Percentiles rank a stretch among this genome's conserved stretches.
Conservation (phyloP, 2,113 vertebrate genomes). For the Strix uralensis region DNA sequence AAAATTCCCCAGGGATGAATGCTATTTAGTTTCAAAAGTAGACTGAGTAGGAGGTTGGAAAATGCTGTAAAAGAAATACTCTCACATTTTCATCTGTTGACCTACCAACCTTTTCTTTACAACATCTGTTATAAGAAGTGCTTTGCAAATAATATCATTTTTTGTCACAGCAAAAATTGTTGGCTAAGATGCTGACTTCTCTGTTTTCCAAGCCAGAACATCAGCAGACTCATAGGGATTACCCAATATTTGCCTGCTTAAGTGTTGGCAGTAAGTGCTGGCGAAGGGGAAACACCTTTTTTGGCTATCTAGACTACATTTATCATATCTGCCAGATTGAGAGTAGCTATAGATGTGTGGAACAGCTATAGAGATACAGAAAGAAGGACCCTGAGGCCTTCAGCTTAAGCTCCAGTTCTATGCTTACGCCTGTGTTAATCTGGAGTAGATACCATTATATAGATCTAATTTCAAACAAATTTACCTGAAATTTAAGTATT, state of each 20-base stretch:
- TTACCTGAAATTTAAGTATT: background rate
- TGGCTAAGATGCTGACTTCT: background rate
- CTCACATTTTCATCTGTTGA: background rate
- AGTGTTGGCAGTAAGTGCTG: background rate
- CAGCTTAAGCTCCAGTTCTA: background rate
- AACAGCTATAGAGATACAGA: background rate
- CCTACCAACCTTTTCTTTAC: background rate
- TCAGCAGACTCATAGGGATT: background rate
- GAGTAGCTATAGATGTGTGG: background rate
- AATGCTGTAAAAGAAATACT: background rate
- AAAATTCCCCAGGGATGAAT: background rate
- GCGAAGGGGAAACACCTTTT: background rate
- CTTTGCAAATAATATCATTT: background rate
- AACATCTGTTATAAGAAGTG: background rate
- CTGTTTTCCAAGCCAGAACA: slow-evolving; percentile 11
- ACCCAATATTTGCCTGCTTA: background rate
- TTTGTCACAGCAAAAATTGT: background rate
- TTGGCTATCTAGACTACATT: background rate
- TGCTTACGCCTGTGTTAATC: background rate
- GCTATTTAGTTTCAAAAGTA: background rate
- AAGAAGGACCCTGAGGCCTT: slow-evolving; percentile 9
- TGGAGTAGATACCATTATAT: background rate
- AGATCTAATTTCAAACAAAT: background rate
- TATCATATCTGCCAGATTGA: background rate
- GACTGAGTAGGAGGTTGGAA: background rate